Conservation (phyloP, 1,140 invertebrate species). For the Cydia amplana region DNA sequence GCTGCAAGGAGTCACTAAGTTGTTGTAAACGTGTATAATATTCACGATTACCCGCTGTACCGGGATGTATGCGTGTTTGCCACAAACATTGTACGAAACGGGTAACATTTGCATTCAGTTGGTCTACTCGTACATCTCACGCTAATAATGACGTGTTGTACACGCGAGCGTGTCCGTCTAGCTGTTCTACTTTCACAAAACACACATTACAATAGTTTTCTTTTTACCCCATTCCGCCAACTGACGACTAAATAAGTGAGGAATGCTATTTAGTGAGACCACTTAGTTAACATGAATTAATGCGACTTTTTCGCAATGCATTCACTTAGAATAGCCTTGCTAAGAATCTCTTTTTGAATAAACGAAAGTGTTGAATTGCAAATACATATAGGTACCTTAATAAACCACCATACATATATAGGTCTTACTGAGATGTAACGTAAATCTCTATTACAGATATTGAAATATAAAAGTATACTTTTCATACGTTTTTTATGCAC, state of each 20-base stretch:
- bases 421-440: too few species aligned
- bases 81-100: too few species aligned
- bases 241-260: conserved; percentile 23
- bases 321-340: background rate
- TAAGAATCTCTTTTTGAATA: too few species aligned
- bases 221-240: conserved; percentile 7
- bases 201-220: conserved; percentile 22
- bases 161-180: background rate
- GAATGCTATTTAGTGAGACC: background rate
- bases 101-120: background rate
- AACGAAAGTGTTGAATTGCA: too few species aligned
- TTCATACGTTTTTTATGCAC: background rate
- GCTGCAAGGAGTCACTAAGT: too few species aligned
- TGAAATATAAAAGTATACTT: background rate
- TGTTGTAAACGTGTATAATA: too few species aligned
- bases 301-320: background rate
- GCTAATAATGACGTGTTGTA: conserved; percentile 12
- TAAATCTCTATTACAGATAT: background rate
- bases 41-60: too few species aligned
- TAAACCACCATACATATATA: too few species aligned
- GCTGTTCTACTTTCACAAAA: background rate
- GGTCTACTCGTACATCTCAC: background rate
- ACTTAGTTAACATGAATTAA: background rate
- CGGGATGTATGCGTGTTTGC: too few species aligned
- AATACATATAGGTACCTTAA: too few species aligned